These are phyloP conservation scores for Amiota communis DNA, from an alignment of 2,888 invertebrate species.

Conservation along the genomic window DNA sequence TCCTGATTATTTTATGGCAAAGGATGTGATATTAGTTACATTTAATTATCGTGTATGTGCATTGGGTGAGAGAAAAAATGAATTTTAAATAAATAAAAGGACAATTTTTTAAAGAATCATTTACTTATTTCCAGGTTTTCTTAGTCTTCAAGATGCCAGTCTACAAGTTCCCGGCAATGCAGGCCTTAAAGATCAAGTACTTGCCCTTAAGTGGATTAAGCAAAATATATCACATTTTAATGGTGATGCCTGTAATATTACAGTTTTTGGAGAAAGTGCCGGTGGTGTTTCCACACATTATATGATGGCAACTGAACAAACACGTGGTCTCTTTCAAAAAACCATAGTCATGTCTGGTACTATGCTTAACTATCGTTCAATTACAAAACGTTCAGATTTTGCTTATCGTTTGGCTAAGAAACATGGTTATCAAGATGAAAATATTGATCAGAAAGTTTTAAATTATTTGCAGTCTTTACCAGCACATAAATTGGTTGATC, in stretches of 20 bases:
- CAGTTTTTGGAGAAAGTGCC: slow-evolving; percentile 75
- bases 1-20: slow-evolving; percentile 73
- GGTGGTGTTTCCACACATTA: slow-evolving; percentile 74
- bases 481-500: slow-evolving; percentile 55
- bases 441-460: slow-evolving; percentile 69
- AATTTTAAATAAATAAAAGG: background rate
- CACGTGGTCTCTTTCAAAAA: slow-evolving; percentile 71
- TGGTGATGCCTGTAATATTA: slow-evolving; percentile 74
- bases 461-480: slow-evolving; percentile 66
- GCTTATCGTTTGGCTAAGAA: slow-evolving; percentile 60
- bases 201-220: slow-evolving; percentile 75
- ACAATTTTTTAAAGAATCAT: background rate
- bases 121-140: slow-evolving; percentile 69
- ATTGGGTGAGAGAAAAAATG: slow-evolving; percentile 51
- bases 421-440: slow-evolving; percentile 66
- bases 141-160: slow-evolving; percentile 72
- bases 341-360: slow-evolving; percentile 68
- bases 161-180: slow-evolving; percentile 75
- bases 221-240: slow-evolving; percentile 73
- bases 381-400: background rate
- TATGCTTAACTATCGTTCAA: background rate
- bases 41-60: slow-evolving; percentile 73
- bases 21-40: slow-evolving; percentile 73
- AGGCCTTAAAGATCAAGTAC: slow-evolving; percentile 74
- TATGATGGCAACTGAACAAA: slow-evolving; percentile 73